Conservation (phyloP, 2,113 vertebrate species). For the Cyprinodon variegatus region DNA sequence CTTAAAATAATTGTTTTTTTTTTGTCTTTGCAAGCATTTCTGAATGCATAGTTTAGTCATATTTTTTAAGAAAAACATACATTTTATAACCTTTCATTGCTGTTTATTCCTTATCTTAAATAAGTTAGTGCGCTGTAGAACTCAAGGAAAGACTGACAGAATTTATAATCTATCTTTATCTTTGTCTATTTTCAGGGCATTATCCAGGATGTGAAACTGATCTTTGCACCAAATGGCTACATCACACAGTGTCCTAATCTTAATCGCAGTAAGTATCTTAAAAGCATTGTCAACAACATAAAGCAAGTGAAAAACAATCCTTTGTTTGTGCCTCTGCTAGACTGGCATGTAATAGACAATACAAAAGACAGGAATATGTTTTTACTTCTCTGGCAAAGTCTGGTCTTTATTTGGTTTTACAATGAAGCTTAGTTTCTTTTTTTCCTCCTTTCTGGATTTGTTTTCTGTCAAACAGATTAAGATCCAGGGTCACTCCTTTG, state of each 20-base stretch:
- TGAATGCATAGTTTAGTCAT: neutral
- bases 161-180: neutral
- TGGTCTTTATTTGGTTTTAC: conserved; percentile 35
- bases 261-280: conserved; percentile 91
- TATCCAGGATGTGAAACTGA: conserved; percentile 93
- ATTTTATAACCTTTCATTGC: neutral
- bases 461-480: conserved; percentile 59
- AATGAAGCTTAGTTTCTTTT: neutral
- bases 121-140: neutral
- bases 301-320: neutral
- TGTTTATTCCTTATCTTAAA: neutral
- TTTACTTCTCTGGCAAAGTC: neutral
- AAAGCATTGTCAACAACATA: neutral
- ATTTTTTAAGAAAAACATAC: neutral
- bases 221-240: conserved; percentile 93
- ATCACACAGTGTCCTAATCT: conserved; percentile 94
- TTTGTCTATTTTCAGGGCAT: conserved; percentile 79
- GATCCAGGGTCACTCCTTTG: conserved; percentile 41
- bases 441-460: conserved; percentile 22
- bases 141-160: neutral
- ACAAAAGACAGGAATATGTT: conserved; percentile 5
- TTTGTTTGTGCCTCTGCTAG: conserved; percentile 10
- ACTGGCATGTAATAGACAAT: conserved; percentile 8
- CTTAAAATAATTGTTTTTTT: neutral
- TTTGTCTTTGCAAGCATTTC: neutral